Base-by-base conservation (phyloP, 92 coral and sea anemone species). In the Ricordea florida region DNA sequence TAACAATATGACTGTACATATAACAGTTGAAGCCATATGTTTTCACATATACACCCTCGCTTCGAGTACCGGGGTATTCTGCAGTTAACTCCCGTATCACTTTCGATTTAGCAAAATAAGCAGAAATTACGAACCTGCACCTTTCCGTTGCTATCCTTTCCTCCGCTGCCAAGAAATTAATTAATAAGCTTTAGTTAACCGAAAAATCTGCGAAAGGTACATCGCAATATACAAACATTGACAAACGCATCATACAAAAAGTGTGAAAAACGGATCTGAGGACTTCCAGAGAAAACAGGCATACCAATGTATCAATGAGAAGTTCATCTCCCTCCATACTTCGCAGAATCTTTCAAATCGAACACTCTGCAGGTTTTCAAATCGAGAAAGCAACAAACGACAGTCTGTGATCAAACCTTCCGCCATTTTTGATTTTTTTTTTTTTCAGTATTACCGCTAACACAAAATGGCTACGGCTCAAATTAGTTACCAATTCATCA, bases 311-410 rank as follows among this genome's bases (percentile, higher is more conserved):
- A 94, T 85, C 27, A 88, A 84, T 2, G 98, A 94, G 52, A 94
- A 94, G 46, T 94, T 94, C 88, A 94, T 85, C 48, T 94, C 92
- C 58, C 87, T 86, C 98, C 98, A 94, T 13, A 94, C 82, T 55
- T 91, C 93, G 47, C 97, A 94, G 43, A 94, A 94, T 46, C 41
- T 79, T 55, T 93, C 98, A 68, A 94, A 94, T 69, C 98, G 65
- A 16, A 94, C 94, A 45, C 83, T 94, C 8, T 79, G 81, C 10
- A 74, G 87, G 67, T 81, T 90, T 70, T 94, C 98, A 78, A 94
- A 94, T 49, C 97, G 97, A 26, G 97, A 92, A 38, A 94, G 76
- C 72, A 94, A 72, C 41, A 89, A 63, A 26, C 97, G 97, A 72
- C 98, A 94, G 67, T 94, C 98, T 53, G 84, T 64, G 31, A 93